A percentile compares a stretch with the other conserved stretches of the same genome.
Conservation (phyloP, 2,888 invertebrate genomes). For the Caradrina kadenii region DNA sequence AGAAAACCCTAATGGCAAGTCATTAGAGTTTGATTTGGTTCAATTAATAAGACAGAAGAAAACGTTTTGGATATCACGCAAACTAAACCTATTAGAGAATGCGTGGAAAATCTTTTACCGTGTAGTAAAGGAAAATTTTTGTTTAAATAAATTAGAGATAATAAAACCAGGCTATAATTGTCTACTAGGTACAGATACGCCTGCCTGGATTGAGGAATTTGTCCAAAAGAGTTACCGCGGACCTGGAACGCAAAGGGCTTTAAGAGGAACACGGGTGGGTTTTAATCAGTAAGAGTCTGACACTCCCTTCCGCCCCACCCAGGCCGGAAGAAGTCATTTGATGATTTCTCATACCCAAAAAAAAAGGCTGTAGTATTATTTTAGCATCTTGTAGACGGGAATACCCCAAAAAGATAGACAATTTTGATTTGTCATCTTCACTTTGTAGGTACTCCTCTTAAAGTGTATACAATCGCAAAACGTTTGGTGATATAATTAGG, state of each 20-base stretch:
- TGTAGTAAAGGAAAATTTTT: neutral
- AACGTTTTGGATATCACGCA: constrained; percentile 5
- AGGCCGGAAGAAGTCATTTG: no score
- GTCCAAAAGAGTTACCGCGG: no score
- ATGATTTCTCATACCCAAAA: no score
- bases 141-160: no score
- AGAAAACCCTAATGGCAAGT: constrained; percentile 41
- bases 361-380: neutral
- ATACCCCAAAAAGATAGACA: neutral
- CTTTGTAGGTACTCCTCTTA: neutral
- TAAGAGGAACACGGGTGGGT: no score
- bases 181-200: no score
- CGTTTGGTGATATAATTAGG: constrained; percentile 8
- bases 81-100: neutral
- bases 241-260: no score
- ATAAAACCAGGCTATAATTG: neutral
- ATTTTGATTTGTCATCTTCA: neutral
- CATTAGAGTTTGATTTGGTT: constrained; percentile 10
- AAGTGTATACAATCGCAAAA: neutral
- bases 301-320: neutral
- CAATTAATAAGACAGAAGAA: neutral
- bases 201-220: no score
- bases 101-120: constrained; percentile 3
- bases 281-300: no score
- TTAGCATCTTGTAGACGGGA: neutral